Evolutionary conservation across 2,888 invertebrate genomes (phyloP), one percentile per base, ranked within the genome.

Genomic region (Pristionchus japonicus): DNA sequence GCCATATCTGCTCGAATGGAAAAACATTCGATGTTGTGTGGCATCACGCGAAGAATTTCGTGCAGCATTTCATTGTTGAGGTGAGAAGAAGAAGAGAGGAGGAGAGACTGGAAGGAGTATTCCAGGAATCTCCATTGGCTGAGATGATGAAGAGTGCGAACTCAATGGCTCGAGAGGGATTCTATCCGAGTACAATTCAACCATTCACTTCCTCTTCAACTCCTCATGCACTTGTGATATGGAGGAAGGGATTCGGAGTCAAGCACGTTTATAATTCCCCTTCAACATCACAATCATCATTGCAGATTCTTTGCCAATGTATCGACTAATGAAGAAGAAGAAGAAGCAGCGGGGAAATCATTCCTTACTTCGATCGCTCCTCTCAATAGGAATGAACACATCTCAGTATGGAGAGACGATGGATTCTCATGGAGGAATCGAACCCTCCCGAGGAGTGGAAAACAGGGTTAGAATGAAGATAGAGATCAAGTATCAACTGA

Each of bases 161-260:
- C 31, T 37, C 89, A 27, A 89, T 89, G 84, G 89, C 88, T 77
- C 80, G 82, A 70, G 82, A 90, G 34, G 92, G 92, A 20, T 92
- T 91, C 80, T 92, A 91, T 89, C 88, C 90, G 17, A 90, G 90
- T 85, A 90, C 89, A 67, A 90, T 91, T 88, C 91, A 91, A 89
- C 23, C 74, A 67, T 88, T 84, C 67, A 83, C 88, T 34, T 89
- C 89, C 34, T 82, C 84, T 4, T 85, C 77, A 15, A 80, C 87
- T 43, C 23, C 40, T 17, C 85, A 77, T 67, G 91, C 91, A 47
- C 87, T 92, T 11, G 89, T 89, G n/a, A 91, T 92, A 61, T 92
- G 92, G 92, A 90, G 91, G 31, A 92, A 92, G 77, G 91, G 91
- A 23, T 92, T 91, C 70, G 92, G 91, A 57, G 90, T 89, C 34